Evolutionary conservation across 2,888 invertebrate species (phyloP).

Genomic region (Apamea sordens): DNA sequence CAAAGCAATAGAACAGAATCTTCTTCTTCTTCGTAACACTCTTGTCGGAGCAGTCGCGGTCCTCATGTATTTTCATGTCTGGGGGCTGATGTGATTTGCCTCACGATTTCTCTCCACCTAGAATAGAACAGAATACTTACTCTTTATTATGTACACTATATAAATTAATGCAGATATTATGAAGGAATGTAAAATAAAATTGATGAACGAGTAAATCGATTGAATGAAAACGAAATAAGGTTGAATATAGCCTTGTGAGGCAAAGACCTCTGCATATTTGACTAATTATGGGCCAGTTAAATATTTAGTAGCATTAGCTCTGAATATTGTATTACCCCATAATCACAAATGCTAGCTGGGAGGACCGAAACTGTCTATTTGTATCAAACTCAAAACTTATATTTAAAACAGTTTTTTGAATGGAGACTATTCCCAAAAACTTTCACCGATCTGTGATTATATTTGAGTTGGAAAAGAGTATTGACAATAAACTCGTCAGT

Average conservation of each 20-base stretch:
- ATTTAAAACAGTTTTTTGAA: background rate
- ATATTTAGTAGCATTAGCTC: background rate
- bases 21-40: too few species aligned
- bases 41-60: too few species aligned
- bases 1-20: background rate
- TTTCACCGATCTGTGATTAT: background rate
- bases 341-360: background rate
- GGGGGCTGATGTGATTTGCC: too few species aligned
- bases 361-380: background rate
- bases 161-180: background rate
- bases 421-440: background rate
- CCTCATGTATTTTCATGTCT: too few species aligned
- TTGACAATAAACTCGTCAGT: background rate
- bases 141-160: background rate
- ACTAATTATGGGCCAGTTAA: background rate
- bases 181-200: background rate
- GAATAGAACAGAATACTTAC: too few species aligned
- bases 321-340: slow-evolving; percentile 4
- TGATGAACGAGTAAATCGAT: background rate
- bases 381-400: background rate
- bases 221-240: background rate
- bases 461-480: background rate
- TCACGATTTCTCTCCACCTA: too few species aligned
- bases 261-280: background rate
- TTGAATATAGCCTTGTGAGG: background rate